phyloP scores from a whole-genome alignment of 2,888 invertebrate genomes.

The Villa cingulata region DNA sequence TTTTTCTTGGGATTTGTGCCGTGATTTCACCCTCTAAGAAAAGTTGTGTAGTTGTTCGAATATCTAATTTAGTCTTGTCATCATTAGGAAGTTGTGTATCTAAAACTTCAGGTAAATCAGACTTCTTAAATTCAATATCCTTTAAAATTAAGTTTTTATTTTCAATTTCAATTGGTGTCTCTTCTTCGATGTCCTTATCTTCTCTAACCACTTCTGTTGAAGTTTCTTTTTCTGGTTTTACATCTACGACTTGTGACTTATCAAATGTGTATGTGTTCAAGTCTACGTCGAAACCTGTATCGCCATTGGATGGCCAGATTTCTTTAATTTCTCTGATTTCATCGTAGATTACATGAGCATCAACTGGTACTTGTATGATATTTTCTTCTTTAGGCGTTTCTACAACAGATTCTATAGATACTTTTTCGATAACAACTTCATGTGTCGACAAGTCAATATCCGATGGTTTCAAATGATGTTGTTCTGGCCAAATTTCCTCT shows the following conservation, averaged over 20 bases:
- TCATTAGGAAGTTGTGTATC: background rate
- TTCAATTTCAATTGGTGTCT: no score
- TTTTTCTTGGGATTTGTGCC: conserved; percentile 18
- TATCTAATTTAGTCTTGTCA: conserved; percentile 14
- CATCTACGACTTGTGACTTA: conserved; percentile 1
- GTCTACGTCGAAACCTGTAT: conserved; percentile 27
- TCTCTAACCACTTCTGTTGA: background rate
- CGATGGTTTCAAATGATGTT: conserved; percentile 27
- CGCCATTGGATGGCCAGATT: conserved; percentile 30
- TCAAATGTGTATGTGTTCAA: conserved; percentile 28
- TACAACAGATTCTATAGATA: conserved; percentile 11
- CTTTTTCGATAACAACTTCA: conserved; percentile 16
- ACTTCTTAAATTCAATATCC: no score
- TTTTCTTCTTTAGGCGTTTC: background rate
- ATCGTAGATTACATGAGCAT: conserved; percentile 6
- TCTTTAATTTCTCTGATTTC: conserved; percentile 15
- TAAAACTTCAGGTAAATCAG: background rate
- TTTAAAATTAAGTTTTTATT: no score
- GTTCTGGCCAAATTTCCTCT: conserved; percentile 31
- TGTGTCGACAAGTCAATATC: conserved; percentile 29
- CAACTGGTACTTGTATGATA: background rate
- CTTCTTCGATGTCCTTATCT: no score
- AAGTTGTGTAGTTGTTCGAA: conserved; percentile 26
- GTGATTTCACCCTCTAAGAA: conserved; percentile 29
- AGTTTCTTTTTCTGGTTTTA: background rate